A percentile compares a stretch with the other conserved stretches of the same genome.
Evolutionary conservation across 2,113 vertebrate species (phyloP).

Genomic region (Phainopepla nitens): DNA sequence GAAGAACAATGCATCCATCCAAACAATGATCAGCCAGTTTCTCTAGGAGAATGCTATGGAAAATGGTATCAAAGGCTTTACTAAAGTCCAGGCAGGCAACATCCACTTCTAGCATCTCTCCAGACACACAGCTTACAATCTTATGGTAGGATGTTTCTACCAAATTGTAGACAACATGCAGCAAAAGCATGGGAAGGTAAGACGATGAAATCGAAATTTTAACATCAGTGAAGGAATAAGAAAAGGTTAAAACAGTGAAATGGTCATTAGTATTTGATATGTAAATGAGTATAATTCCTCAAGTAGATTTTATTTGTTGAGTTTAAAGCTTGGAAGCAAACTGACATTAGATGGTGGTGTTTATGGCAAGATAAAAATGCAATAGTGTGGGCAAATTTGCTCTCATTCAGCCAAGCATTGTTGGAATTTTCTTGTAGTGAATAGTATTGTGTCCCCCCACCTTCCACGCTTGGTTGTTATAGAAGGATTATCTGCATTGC

Average conservation of each 20-base stretch:
- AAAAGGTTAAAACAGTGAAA: not conserved
- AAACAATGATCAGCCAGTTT: not conserved
- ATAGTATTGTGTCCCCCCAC: not conserved
- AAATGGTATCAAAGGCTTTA: not conserved
- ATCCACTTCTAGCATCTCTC: not conserved
- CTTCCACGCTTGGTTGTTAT: not conserved
- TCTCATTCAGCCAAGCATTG: not conserved
- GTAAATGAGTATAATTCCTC: not conserved
- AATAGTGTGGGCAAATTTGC: not conserved
- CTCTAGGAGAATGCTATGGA: not conserved
- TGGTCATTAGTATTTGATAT: not conserved
- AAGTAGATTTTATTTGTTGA: not conserved
- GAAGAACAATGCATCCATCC: not conserved
- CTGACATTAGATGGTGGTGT: not conserved
- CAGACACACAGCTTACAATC: not conserved
- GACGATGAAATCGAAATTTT: not conserved
- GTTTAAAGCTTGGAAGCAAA: not conserved
- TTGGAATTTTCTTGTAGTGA: not conserved
- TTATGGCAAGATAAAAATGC: not conserved
- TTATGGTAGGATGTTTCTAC: not conserved
- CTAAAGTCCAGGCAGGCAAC: not conserved
- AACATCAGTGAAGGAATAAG: not conserved
- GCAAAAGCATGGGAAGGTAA: not conserved
- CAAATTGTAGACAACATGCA: not conserved
- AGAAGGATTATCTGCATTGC: not conserved